Evolutionary conservation across 2,888 invertebrate genomes (phyloP).

Genomic region (Carpatolechia fugitivella): DNA sequence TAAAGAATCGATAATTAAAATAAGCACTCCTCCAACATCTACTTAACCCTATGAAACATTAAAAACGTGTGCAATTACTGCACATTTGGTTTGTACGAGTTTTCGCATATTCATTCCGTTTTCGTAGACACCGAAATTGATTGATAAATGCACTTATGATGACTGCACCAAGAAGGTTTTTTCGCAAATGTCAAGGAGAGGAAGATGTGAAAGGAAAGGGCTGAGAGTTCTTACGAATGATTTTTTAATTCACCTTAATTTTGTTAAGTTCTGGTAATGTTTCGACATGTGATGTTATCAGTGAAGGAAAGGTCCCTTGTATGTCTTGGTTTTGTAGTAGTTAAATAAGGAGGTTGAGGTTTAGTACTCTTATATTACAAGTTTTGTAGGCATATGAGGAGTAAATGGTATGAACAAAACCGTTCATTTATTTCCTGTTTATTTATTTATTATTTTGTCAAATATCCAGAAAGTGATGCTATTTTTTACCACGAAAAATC

Average conservation of each 20-base stretch:
- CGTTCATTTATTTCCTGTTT: no score
- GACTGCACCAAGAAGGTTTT: constrained; percentile 19
- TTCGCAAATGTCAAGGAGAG: constrained; percentile 31
- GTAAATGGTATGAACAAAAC: no score
- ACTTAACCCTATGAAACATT: not conserved
- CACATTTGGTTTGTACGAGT: not conserved
- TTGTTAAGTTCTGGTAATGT: constrained; percentile 5
- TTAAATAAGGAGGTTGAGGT: not conserved
- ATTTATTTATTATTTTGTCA: no score
- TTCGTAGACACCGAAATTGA: constrained; percentile 31
- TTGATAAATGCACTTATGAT: constrained; percentile 18
- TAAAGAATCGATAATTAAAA: no score
- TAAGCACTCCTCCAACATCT: not conserved
- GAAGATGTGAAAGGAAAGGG: constrained; percentile 20
- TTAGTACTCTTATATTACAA: not conserved
- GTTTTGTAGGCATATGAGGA: no score
- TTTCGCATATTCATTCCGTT: constrained; percentile 29
- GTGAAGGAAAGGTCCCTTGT: constrained; percentile 1
- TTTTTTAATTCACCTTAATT: constrained; percentile 9
- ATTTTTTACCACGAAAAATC: no score
- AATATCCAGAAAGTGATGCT: no score
- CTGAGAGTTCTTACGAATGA: constrained; percentile 5
- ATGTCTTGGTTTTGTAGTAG: constrained; percentile 18
- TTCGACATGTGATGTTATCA: constrained; percentile 1
- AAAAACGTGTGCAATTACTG: not conserved